These are phyloP conservation scores for Emmelina monodactyla DNA, from an alignment of 2,888 invertebrate species.

Conservation along the genomic window DNA sequence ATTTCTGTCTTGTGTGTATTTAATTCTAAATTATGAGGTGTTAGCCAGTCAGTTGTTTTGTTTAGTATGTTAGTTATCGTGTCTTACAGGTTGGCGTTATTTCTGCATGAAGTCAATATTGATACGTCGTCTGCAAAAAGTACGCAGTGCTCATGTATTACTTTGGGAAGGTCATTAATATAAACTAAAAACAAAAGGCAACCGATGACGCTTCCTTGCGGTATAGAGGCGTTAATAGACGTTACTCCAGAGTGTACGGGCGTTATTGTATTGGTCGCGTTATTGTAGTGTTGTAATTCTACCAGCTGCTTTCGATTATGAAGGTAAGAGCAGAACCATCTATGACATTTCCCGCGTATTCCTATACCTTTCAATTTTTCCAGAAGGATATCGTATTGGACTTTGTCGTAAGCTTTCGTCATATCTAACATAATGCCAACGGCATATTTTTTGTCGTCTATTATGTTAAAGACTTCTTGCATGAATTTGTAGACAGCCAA, in stretches of 20 bases:
- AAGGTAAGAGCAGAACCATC: conserved; percentile 11
- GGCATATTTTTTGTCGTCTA: conserved; percentile 3
- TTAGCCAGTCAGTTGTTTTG: conserved; percentile 8
- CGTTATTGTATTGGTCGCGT: conserved; percentile 1
- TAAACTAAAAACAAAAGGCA: conserved; percentile 5
- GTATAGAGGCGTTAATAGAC: conserved; percentile 9
- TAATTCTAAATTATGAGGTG: conserved; percentile 11
- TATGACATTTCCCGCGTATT: conserved; percentile 4
- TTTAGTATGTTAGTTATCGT: conserved; percentile 4
- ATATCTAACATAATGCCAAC: conserved; percentile 11
- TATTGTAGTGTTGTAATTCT: conserved; percentile 7
- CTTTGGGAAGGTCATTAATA: conserved; percentile 11
- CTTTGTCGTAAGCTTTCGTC: conserved; percentile 13
- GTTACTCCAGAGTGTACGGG: no score
- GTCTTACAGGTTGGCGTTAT: conserved; percentile 5
- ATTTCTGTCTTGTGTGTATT: no score
- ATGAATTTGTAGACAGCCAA: conserved; percentile 4
- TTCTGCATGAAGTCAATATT: conserved; percentile 6
- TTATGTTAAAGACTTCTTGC: neutral
- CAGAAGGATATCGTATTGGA: conserved; percentile 8
- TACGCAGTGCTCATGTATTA: conserved; percentile 2
- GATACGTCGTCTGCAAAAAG: conserved; percentile 14
- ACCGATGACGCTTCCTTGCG: conserved; percentile 5
- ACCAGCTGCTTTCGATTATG: conserved; percentile 7
- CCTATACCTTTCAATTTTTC: conserved; percentile 10